Conservation (phyloP, 2,797 vertebrate species). For the Perodicticus potto region DNA sequence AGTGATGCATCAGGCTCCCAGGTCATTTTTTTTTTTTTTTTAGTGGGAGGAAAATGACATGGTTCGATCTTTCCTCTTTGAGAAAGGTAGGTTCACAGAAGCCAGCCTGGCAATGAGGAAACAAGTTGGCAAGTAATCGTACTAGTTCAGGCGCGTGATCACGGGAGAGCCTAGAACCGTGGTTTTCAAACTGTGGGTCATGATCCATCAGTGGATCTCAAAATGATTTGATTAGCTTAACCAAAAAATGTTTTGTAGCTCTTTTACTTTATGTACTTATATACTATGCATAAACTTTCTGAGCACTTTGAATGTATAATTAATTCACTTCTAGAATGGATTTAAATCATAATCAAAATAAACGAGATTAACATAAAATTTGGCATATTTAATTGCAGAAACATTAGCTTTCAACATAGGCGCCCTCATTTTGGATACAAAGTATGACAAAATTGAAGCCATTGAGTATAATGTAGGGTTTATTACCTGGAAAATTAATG, state of each 20-base stretch:
- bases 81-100: not conserved
- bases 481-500: constrained; percentile 17
- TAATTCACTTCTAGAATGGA: not conserved
- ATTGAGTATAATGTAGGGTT: not conserved
- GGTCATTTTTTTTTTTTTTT: not conserved
- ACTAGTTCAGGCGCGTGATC: not conserved
- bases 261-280: not conserved
- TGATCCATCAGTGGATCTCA: not conserved
- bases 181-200: not conserved
- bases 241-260: not conserved
- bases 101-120: not conserved
- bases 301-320: constrained; percentile 33
- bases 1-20: not conserved
- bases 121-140: not conserved
- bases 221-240: not conserved
- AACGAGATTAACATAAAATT: not conserved
- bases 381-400: not conserved
- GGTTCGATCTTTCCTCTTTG: not conserved
- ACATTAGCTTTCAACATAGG: not conserved
- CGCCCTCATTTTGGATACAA: not conserved
- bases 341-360: constrained; percentile 19
- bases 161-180: not conserved
- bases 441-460: not conserved
- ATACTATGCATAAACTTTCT: not conserved
- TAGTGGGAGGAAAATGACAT: not conserved